Evolutionary conservation across 1,140 invertebrate species (phyloP).

Genomic region (Drosophila pachea): DNA sequence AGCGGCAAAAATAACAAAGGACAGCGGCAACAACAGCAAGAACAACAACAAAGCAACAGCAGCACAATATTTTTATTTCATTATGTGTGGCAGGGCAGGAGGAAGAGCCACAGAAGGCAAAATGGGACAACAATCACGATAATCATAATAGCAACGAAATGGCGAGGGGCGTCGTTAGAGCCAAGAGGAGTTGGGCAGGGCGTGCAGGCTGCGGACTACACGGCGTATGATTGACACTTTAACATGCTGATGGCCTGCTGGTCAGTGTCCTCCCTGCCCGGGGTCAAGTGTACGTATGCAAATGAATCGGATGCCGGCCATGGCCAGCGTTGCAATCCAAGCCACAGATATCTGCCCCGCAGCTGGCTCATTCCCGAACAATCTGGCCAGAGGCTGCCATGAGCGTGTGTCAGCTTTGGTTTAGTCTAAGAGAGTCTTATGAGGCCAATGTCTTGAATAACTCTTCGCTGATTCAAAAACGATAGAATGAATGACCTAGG

Average conservation of each 20-base stretch:
- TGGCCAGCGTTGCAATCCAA: constrained; percentile 5
- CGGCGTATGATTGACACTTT: constrained; percentile 53
- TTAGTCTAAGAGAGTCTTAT: constrained; percentile 17
- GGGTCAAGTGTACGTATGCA: constrained; percentile 2
- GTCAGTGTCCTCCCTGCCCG: constrained; percentile 1
- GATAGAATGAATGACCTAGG: too few relatives aligned
- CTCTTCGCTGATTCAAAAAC: neutral
- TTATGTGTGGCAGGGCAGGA: constrained; percentile 29
- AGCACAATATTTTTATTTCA: constrained; percentile 55
- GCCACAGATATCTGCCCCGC: constrained; percentile 2
- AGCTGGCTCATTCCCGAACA: neutral
- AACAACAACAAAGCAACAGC: constrained; percentile 11
- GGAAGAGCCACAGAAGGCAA: constrained; percentile 3
- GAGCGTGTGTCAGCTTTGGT: constrained; percentile 39
- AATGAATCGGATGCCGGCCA: constrained; percentile 2
- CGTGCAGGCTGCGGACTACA: neutral
- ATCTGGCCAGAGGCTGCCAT: constrained; percentile 24
- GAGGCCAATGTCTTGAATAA: too few relatives aligned
- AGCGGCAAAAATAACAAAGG: constrained; percentile 43
- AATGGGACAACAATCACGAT: constrained; percentile 33
- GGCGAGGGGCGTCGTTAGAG: constrained; percentile 3
- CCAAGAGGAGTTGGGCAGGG: neutral
- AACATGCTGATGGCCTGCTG: constrained; percentile 3
- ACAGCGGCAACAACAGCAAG: constrained; percentile 28
- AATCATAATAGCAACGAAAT: constrained; percentile 36